Base-by-base conservation (phyloP, 2,113 vertebrate species). In the Coregonus clupeaformis region DNA sequence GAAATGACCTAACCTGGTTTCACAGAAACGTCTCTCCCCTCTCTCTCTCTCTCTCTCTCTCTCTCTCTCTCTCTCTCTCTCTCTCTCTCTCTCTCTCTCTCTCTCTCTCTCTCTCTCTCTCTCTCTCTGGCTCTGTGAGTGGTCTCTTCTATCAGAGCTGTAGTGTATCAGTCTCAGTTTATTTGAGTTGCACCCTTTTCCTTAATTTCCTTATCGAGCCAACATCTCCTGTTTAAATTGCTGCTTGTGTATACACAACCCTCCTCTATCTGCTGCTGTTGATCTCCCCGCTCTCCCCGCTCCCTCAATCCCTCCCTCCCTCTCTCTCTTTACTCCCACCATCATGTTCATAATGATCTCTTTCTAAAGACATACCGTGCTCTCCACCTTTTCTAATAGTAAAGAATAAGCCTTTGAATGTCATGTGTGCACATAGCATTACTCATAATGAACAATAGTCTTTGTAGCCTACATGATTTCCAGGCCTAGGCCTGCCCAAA, bases 151-250 rank as follows among this genome's bases (percentile, higher is more conserved):
- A 32, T 69, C 25, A 30, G 55, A 69, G 71, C 80, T 0, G 27
- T 78, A 71, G 74, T 67, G 63, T 79, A 80, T 87, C 75, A 42
- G 74, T 80, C 73, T 68, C 24, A 72, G 80, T 88, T 81, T 87
- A 90, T 92, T 90, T 92, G 81, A 90, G 93, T 85, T 91, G 89
- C 92, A 82, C 91, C 93, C 92, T 92, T 92, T 92, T 83, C 92
- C 87, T 91, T 91, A 72, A 93, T 93, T 92, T 89, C 70, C 91
- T 92, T 91, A 93, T 94, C 92, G 0, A 77, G 71, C 47, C 83
- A 75, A 20, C 83, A 90, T 94, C 92, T 92, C 83, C 87, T 93
- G 91, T 93, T 92, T 91, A 84, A 86, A 85, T 85, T 86, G 76
- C 86, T 77, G n/a, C 82, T 79, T 75, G 75, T 85, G 79, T 88